Evolutionary conservation across 2,113 vertebrate genomes (phyloP).

Genomic region (Micromys minutus): DNA sequence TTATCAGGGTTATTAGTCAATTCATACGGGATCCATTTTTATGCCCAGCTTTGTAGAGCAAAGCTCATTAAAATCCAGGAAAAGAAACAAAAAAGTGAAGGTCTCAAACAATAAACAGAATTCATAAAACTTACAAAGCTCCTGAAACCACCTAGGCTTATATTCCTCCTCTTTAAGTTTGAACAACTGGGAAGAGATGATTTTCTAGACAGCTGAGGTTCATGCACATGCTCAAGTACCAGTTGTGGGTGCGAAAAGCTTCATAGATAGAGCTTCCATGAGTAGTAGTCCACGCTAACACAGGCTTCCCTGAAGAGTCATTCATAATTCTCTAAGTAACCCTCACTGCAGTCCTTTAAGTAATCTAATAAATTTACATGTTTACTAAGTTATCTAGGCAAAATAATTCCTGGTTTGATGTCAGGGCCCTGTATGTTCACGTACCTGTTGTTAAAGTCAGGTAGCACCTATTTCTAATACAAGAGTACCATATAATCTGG

Average conservation of each 20-base stretch:
- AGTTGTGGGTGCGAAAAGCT: background rate
- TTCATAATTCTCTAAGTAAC: background rate
- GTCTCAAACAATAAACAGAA: background rate
- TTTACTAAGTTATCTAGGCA: background rate
- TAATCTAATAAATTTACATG: background rate
- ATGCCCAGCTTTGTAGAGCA: background rate
- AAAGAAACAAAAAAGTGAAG: background rate
- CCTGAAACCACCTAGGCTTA: background rate
- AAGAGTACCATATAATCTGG: background rate
- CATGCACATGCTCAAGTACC: background rate
- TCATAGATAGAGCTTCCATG: background rate
- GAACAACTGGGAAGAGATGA: too few relatives aligned
- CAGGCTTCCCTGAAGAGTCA: too few relatives aligned
- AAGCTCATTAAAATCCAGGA: background rate
- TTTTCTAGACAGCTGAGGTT: background rate
- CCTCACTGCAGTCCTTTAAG: too few relatives aligned
- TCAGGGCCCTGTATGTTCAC: background rate
- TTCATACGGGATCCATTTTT: background rate
- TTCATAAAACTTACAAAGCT: background rate
- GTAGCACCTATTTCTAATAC: too few relatives aligned
- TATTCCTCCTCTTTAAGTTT: background rate
- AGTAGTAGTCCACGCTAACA: background rate
- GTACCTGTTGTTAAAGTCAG: background rate
- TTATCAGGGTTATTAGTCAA: too few relatives aligned
- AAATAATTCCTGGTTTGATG: background rate